Evolutionary conservation across 2,888 invertebrate species (phyloP).

Genomic region (Quadroppia sp.): DNA sequence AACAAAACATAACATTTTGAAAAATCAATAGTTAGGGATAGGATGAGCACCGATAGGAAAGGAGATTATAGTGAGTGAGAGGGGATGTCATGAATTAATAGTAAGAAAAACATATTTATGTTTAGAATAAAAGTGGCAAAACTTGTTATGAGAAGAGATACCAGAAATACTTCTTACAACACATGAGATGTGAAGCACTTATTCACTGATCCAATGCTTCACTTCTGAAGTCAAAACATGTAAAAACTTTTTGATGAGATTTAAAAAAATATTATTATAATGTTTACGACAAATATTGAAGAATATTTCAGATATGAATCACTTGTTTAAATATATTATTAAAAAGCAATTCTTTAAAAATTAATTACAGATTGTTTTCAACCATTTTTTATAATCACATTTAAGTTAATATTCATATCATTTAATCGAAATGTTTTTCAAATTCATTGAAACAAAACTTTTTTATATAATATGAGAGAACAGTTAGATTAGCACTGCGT

Average conservation of each 20-base stretch:
- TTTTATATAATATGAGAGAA: neutral
- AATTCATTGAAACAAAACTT: neutral
- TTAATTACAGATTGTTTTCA: neutral
- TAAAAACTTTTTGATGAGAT: neutral
- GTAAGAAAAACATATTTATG: neutral
- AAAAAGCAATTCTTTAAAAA: neutral
- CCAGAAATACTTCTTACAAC: slow-evolving; percentile 12
- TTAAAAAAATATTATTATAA: neutral
- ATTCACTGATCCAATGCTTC: neutral
- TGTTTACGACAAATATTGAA: neutral
- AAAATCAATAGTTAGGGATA: neutral
- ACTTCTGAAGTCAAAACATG: neutral
- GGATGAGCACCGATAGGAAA: neutral
- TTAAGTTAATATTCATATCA: neutral
- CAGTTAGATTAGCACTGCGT: neutral
- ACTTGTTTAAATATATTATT: neutral
- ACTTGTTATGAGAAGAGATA: slow-evolving; percentile 8
- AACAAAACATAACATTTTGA: neutral
- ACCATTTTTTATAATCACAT: neutral
- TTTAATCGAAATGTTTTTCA: neutral
- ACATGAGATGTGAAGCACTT: neutral
- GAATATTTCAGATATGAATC: slow-evolving; percentile 8
- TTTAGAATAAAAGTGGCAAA: neutral
- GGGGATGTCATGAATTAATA: too few relatives aligned
- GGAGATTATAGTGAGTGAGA: too few relatives aligned